Evolutionary conservation across 2,113 vertebrate species (phyloP), one percentile per base, ranked within the genome.

Genomic region (Hassar affinis): DNA sequence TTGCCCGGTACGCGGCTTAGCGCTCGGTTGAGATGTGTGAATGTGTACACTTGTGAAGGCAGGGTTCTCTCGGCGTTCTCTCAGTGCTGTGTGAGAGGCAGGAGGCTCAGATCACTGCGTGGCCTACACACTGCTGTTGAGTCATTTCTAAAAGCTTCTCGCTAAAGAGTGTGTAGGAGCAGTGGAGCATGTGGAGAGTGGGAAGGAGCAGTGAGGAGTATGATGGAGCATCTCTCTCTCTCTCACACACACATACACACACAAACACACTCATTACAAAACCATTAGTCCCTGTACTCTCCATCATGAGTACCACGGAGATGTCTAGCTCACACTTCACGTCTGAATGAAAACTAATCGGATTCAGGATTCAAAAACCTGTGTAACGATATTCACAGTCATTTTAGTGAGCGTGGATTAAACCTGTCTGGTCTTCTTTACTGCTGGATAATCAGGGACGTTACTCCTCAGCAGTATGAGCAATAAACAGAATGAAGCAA

Each of bases 71-170:
- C 7, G 3, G 42, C 7, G 1, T 30, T 76, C 27, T 62, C 59
- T 56, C 72, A 66, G 75, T 33, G 84, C 56, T 71, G 77, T 71
- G 30, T 51, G 74, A 51, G 38, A 82, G 62, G 72, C 78, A 84
- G 79, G 76, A 45, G 47, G 42, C 52, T 62, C 45, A 64, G 82
- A 69, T 59, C 52, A 68, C 61, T 80, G 52, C 22, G 30, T 17
- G 64, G 68, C 84, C 84, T 85, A 83, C 84, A 84, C 84, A 88
- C 84, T 84, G 84, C 81, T 64, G 81, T 84, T 85, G 85, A 85
- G 72, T 88, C 84, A 88, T 62, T 88, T 86, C 85, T 86, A 82
- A 81, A 88, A 85, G 88, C 66, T 85, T 88, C 84, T 87, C 49
- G 8, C 81, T 76, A 57, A 66, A 79, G 61, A 88, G 83, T 57